Percentiles rank a stretch among this genome's conserved stretches.
Evolutionary conservation across 2,888 invertebrate species (phyloP).

Genomic region (Prosopocoilus inquinatus): DNA sequence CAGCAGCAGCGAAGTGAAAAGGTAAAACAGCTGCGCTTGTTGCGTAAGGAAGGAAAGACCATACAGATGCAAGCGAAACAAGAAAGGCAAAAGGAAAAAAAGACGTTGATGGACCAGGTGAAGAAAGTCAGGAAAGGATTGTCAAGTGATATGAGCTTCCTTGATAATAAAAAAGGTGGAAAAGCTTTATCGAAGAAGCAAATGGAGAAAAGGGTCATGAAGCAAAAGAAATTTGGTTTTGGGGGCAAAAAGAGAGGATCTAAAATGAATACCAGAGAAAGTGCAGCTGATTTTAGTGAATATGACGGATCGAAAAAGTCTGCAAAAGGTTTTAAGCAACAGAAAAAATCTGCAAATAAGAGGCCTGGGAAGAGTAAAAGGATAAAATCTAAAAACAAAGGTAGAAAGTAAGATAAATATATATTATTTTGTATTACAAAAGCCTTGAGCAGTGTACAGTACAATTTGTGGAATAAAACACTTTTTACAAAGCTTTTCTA

Average conservation of each 20-base stretch:
- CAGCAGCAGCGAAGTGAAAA: slow-evolving; percentile 86
- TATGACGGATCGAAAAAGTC: slow-evolving; percentile 41
- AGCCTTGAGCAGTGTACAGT: too few species aligned
- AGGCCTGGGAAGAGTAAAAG: slow-evolving; percentile 54
- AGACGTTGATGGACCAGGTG: slow-evolving; percentile 86
- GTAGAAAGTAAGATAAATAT: slow-evolving; percentile 31
- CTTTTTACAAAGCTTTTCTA: too few species aligned
- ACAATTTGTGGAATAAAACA: too few species aligned
- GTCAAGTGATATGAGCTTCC: slow-evolving; percentile 75
- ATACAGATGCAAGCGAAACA: slow-evolving; percentile 78
- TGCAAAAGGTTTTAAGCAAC: slow-evolving; percentile 22
- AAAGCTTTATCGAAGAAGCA: slow-evolving; percentile 42
- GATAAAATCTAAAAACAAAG: slow-evolving; percentile 49
- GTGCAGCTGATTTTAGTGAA: slow-evolving; percentile 67
- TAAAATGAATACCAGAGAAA: slow-evolving; percentile 84
- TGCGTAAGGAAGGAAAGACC: slow-evolving; percentile 91
- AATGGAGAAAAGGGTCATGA: slow-evolving; percentile 61
- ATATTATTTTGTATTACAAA: neutral
- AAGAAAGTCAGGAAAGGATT: slow-evolving; percentile 90
- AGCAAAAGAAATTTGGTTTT: slow-evolving; percentile 88
- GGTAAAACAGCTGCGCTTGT: slow-evolving; percentile 82
- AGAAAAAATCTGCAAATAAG: slow-evolving; percentile 25
- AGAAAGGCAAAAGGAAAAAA: slow-evolving; percentile 87
- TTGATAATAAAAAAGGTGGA: slow-evolving; percentile 54
- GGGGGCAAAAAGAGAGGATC: slow-evolving; percentile 92